These are phyloP conservation scores for Polypterus senegalus DNA, from an alignment of 2,113 vertebrate species.

Conservation along the genomic window DNA sequence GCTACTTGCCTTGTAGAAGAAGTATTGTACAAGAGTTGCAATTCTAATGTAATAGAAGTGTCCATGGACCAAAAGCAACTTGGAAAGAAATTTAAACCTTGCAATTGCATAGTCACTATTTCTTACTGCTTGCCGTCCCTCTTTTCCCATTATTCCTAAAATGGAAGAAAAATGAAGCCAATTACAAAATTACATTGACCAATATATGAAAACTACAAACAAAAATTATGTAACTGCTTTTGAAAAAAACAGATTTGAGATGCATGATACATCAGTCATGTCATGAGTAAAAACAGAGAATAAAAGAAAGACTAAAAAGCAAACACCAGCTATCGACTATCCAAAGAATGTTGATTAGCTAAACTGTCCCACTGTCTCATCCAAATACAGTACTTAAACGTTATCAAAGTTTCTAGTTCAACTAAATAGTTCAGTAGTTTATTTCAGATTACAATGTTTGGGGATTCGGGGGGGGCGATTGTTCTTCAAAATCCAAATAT, in stretches of 20 bases:
- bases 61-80: conserved; percentile 92
- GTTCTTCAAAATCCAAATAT: too few relatives aligned
- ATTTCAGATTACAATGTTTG: too few relatives aligned
- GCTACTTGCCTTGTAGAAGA: conserved; percentile 94
- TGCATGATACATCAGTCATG: too few relatives aligned
- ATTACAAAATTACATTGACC: not conserved
- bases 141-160: conserved; percentile 95
- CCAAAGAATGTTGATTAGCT: too few relatives aligned
- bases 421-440: too few relatives aligned
- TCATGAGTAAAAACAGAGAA: too few relatives aligned
- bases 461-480: too few relatives aligned
- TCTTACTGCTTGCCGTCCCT: conserved; percentile 92
- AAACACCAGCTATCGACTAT: too few relatives aligned
- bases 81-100: conserved; percentile 91
- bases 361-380: too few relatives aligned
- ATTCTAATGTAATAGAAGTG: conserved; percentile 98
- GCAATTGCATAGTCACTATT: conserved; percentile 99
- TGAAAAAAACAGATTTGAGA: not conserved
- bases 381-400: too few relatives aligned
- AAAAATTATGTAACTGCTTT: not conserved
- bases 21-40: conserved; percentile 98
- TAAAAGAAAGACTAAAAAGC: too few relatives aligned
- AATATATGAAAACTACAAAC: not conserved
- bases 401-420: too few relatives aligned
- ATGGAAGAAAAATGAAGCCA: not conserved